These are phyloP conservation scores for Spilarctia lutea DNA, from an alignment of 2,888 invertebrate species.

Conservation along the genomic window DNA sequence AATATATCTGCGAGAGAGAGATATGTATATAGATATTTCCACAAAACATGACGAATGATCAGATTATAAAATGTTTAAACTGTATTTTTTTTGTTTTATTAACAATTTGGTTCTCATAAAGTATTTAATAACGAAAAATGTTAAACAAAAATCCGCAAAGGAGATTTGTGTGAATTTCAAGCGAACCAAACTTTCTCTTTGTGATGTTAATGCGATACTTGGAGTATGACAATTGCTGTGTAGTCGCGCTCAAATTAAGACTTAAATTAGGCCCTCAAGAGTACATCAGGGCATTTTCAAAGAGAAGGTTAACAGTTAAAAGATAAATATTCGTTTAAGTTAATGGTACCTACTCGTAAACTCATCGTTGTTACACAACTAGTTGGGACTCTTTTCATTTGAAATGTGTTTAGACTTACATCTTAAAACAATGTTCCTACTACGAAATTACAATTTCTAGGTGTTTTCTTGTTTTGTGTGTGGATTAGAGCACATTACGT, in stretches of 20 bases:
- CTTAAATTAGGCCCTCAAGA: conserved; percentile 12
- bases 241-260: conserved; percentile 15
- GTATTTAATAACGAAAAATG: conserved; percentile 13
- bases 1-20: neutral
- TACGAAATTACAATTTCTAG: no score
- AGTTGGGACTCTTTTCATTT: no score
- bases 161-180: conserved; percentile 12
- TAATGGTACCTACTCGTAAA: neutral
- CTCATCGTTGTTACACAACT: no score
- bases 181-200: conserved; percentile 23
- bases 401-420: no score
- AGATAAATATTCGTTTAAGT: conserved; percentile 5
- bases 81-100: neutral
- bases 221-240: conserved; percentile 19
- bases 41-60: neutral
- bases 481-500: no score
- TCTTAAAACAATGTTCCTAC: no score
- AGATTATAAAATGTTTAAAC: neutral
- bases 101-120: conserved; percentile 1
- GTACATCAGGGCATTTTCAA: conserved; percentile 16
- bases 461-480: no score
- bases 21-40: neutral
- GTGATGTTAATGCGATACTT: conserved; percentile 26
- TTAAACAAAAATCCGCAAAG: conserved; percentile 14
- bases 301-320: conserved; percentile 7